Evolutionary conservation across 2,797 vertebrate genomes (phyloP), one percentile per base, ranked within the genome.

Genomic region (Fundulus diaphanus): DNA sequence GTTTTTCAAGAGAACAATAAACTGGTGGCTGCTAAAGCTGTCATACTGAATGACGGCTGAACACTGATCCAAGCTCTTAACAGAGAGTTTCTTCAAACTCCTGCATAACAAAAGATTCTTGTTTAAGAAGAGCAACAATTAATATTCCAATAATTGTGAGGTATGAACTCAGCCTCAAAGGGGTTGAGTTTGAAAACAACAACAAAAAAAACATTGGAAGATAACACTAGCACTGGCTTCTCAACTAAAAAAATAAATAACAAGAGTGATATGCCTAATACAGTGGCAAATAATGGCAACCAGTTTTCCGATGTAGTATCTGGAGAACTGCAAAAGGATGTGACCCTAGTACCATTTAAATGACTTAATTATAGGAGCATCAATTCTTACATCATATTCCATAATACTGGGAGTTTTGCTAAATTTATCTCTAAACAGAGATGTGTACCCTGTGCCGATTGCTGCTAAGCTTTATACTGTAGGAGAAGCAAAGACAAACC

Each of bases 401-500:
- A 15, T 52, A 24, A 35, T 67, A 16, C 42, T 56, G 35, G 56
- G 22, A 22, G 57, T 68, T 72, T 65, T 31, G 5, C 61, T 31
- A 15, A 20, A 42, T 42, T 52, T 49, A 52, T 74, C 51, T 29
- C 33, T 81, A n/a, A 67, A 37, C 3, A 31, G 42, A 72, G 72
- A 83, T 27, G 5, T 27, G 22, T 0, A 51, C 7, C 46, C 12
- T 67, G 49, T 6, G 0, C 40, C 77, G 3, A 48, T 82, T 35
- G 16, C 52, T 12, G 0, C 51, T 42, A 44, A 37, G 72, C 12
- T 69, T 22, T 33, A 70, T 20, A 1, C 37, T 52, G 40, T 42
- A 77, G 51, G 57, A 79, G 68, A 78, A 48, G 13, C 68, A 80
- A 76, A 54, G 70, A n/a, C 11, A 68, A 77, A 85, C 71, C 61